Evolutionary conservation across 2,888 invertebrate species (phyloP).

Genomic region (Steromphala cineraria): DNA sequence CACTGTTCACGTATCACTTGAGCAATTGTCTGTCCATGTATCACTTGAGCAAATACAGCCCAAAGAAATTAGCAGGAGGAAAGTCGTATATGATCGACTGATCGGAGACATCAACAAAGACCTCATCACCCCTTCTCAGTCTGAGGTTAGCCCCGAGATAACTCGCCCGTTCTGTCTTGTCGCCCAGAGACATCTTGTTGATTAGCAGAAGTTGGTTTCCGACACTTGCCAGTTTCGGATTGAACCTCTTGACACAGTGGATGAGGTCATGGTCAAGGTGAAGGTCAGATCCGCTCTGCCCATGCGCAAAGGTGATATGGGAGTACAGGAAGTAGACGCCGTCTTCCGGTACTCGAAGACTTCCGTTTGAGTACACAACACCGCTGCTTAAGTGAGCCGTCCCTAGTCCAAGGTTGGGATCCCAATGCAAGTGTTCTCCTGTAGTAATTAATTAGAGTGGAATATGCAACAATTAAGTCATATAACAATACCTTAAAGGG

Average conservation of each 20-base stretch:
- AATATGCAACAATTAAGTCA: too few relatives aligned
- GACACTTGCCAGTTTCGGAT: neutral
- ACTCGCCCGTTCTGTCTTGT: neutral
- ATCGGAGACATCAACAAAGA: neutral
- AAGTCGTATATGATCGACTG: neutral
- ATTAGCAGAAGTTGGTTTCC: neutral
- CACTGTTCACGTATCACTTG: too few relatives aligned
- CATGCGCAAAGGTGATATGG: neutral
- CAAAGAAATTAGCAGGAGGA: neutral
- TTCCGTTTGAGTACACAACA: neutral
- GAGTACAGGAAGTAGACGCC: slow-evolving; percentile 5
- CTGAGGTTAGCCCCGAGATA: neutral
- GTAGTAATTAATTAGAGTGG: too few relatives aligned
- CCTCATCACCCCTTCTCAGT: neutral
- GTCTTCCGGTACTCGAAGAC: neutral
- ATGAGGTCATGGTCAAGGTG: neutral
- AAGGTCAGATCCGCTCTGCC: neutral
- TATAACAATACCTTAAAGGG: too few relatives aligned
- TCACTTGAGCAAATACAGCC: neutral
- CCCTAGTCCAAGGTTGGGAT: neutral
- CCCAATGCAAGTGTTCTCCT: neutral
- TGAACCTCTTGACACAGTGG: neutral
- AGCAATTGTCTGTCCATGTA: too few relatives aligned
- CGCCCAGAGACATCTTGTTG: neutral
- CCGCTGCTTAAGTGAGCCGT: neutral